These are phyloP conservation scores for Junonia oenone DNA, from an alignment of 2,888 invertebrate species.

Conservation along the genomic window DNA sequence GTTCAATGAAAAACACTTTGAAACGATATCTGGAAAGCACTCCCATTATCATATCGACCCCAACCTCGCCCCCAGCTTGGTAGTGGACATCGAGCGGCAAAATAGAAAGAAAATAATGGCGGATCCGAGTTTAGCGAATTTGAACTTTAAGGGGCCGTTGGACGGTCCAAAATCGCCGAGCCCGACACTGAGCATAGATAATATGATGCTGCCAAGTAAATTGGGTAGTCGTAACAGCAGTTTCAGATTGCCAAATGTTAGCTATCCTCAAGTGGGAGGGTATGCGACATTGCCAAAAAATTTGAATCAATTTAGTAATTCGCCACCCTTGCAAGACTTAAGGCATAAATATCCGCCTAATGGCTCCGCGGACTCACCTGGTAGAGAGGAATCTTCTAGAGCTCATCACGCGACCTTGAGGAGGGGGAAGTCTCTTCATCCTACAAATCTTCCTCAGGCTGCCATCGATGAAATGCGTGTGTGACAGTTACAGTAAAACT, in stretches of 20 bases:
- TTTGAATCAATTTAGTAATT: constrained; percentile 74
- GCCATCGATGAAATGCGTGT: constrained; percentile 94
- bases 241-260: constrained; percentile 67
- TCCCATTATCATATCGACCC: constrained; percentile 89
- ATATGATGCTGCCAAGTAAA: constrained; percentile 70
- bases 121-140: constrained; percentile 73
- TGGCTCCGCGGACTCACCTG: constrained; percentile 71
- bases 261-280: constrained; percentile 64
- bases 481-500: constrained; percentile 81
- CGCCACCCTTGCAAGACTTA: constrained; percentile 67
- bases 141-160: constrained; percentile 79
- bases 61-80: constrained; percentile 88
- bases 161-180: constrained; percentile 80
- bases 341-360: constrained; percentile 81
- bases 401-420: constrained; percentile 66
- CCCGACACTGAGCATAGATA: constrained; percentile 80
- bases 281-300: constrained; percentile 82
- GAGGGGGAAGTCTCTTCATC: constrained; percentile 67
- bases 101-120: constrained; percentile 72
- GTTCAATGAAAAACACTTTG: constrained; percentile 84
- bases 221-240: constrained; percentile 76
- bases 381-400: constrained; percentile 43
- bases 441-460: constrained; percentile 86
- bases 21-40: constrained; percentile 87
- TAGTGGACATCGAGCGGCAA: constrained; percentile 87